Conservation (phyloP, 2,797 vertebrate genomes). For the Catamblyrhynchus diadema region DNA sequence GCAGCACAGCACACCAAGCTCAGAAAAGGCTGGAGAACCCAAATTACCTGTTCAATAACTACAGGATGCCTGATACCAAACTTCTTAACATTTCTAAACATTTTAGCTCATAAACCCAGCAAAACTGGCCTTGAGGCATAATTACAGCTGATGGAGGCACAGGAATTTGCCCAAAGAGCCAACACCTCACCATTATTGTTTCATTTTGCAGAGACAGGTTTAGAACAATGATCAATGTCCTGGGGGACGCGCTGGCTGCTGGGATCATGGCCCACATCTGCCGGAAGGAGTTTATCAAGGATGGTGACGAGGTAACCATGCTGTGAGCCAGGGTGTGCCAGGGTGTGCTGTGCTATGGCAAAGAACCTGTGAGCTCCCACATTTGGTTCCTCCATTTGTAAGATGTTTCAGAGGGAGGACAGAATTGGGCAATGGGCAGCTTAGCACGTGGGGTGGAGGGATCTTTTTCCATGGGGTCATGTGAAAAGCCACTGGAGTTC, state of each 20-base stretch:
- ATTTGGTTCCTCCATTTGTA: background rate
- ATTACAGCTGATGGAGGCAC: background rate
- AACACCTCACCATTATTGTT: background rate
- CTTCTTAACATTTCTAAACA: background rate
- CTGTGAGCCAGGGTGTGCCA: background rate
- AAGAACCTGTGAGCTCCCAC: background rate
- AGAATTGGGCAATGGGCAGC: background rate
- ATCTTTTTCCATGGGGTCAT: background rate
- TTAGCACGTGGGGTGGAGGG: background rate
- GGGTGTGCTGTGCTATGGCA: accelerated
- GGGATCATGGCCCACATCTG: slow-evolving; percentile 98
- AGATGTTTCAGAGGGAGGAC: background rate
- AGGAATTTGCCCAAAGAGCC: background rate
- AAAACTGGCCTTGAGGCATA: background rate
- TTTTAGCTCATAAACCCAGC: background rate
- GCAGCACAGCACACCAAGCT: background rate
- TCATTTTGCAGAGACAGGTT: slow-evolving; percentile 87
- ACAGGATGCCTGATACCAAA: background rate
- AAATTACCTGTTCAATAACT: background rate
- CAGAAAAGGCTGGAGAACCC: background rate
- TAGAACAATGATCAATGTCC: slow-evolving; percentile 97
- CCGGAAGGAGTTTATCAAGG: slow-evolving; percentile 93
- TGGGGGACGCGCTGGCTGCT: slow-evolving; percentile 92
- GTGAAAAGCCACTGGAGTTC: background rate
- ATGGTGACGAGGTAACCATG: slow-evolving; percentile 82